A percentile compares a stretch with the other conserved stretches of the same genome.
phyloP scores from a whole-genome alignment of 2,888 invertebrate species.

The Vesta saturnalis region DNA sequence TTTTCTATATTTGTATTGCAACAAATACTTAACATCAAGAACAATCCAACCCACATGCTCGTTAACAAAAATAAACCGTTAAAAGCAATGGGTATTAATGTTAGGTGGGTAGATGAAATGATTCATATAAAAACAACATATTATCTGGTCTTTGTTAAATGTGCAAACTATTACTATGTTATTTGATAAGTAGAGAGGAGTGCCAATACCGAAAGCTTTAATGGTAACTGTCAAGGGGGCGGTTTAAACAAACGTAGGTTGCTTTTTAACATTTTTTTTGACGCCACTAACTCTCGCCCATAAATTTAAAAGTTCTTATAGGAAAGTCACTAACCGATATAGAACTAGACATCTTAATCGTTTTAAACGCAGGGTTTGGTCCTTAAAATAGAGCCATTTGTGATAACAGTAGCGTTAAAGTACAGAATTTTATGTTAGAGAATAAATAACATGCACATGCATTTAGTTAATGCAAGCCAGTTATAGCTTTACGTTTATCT shows the following conservation, averaged over 20 bases:
- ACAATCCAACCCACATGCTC: no score
- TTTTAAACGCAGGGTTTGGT: slow-evolving; percentile 27
- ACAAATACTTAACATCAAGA: no score
- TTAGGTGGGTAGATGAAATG: no score
- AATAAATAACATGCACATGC: slow-evolving; percentile 36
- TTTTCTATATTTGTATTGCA: no score
- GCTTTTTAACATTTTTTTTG: slow-evolving; percentile 25
- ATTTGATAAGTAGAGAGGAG: slow-evolving; percentile 7
- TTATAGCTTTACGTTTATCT: slow-evolving; percentile 30
- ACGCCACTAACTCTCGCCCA: slow-evolving; percentile 28
- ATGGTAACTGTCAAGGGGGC: slow-evolving; percentile 4
- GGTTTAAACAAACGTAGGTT: slow-evolving; percentile 2
- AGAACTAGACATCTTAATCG: slow-evolving; percentile 40
- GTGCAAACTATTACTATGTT: not conserved
- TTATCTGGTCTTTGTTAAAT: not conserved
- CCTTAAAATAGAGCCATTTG: slow-evolving; percentile 36
- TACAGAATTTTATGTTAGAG: slow-evolving; percentile 30
- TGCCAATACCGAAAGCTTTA: slow-evolving; percentile 1
- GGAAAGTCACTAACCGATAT: slow-evolving; percentile 31
- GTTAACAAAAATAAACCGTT: no score
- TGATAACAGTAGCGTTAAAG: slow-evolving; percentile 33
- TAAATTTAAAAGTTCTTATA: slow-evolving; percentile 33
- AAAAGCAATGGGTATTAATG: no score
- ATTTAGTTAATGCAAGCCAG: slow-evolving; percentile 31
- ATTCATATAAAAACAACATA: no score